These are phyloP conservation scores for Bergia sp. DNA, from an alignment of 92 coral and sea anemone genomes.

Conservation along the genomic window DNA sequence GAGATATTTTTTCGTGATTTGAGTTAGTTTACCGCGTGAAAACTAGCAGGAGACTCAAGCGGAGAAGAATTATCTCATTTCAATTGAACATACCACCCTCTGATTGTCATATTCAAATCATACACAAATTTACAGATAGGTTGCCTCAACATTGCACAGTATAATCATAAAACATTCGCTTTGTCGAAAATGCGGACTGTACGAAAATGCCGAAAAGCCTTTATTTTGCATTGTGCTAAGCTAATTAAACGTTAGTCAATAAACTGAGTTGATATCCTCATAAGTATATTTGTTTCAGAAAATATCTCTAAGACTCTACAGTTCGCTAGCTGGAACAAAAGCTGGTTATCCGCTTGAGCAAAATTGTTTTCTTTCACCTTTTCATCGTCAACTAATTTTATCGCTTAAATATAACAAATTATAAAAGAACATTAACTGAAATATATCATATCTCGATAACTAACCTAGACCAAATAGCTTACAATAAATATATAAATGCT, in stretches of 20 bases:
- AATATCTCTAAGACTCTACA: background rate
- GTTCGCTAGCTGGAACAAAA: background rate
- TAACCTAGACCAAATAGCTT: constrained; percentile 3
- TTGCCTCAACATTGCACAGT: background rate
- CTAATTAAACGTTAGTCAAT: no score
- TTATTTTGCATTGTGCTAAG: background rate
- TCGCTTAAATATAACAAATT: background rate
- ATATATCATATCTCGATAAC: background rate
- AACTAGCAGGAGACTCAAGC: constrained; percentile 16
- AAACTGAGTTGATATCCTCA: background rate
- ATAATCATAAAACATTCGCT: background rate
- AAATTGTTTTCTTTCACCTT: background rate
- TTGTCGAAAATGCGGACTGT: background rate
- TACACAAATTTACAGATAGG: constrained; percentile 13
- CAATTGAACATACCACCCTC: constrained; percentile 31
- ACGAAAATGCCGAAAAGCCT: background rate
- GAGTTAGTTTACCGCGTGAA: constrained; percentile 8
- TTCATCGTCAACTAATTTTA: background rate
- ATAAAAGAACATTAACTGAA: background rate
- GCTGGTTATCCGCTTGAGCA: background rate
- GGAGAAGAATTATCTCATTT: constrained; percentile 10
- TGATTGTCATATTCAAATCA: constrained; percentile 2
- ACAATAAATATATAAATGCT: background rate
- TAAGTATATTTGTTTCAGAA: background rate
- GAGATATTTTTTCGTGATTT: constrained; percentile 34